Conservation (phyloP, 2,113 vertebrate species). For the Hyla sarda region DNA sequence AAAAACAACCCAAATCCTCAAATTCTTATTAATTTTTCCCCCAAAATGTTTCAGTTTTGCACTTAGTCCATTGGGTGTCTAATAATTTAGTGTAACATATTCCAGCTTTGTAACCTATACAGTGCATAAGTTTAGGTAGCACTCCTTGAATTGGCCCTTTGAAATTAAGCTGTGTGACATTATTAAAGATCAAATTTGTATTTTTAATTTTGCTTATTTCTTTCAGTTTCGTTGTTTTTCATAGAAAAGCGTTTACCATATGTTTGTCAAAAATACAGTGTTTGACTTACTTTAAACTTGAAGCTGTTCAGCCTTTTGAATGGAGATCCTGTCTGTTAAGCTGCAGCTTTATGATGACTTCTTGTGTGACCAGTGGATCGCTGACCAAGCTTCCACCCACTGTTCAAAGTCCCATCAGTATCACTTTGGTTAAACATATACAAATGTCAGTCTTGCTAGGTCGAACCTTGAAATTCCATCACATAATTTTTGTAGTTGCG, state of each 20-base stretch:
- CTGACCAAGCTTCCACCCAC: not conserved
- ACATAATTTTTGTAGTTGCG: not conserved
- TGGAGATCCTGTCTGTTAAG: not conserved
- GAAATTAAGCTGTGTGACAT: too few relatives aligned
- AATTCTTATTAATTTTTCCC: too few relatives aligned
- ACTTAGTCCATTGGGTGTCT: too few relatives aligned
- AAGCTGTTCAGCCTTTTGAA: not conserved
- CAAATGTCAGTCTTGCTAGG: not conserved
- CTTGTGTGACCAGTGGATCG: not conserved
- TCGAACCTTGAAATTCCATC: not conserved
- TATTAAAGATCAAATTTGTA: not conserved
- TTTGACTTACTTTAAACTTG: not conserved
- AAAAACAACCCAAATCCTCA: too few relatives aligned
- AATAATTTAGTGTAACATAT: too few relatives aligned
- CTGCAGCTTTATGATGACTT: not conserved
- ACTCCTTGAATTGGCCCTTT: too few relatives aligned
- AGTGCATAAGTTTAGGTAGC: too few relatives aligned
- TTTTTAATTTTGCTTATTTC: not conserved
- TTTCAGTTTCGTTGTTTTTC: not conserved
- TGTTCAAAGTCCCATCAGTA: conserved; percentile 31
- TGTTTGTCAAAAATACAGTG: not conserved
- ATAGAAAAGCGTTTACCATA: not conserved
- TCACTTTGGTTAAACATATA: conserved; percentile 36
- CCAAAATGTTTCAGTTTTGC: too few relatives aligned
- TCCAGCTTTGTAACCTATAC: too few relatives aligned